A percentile compares a stretch with the other conserved stretches of the same genome.
phyloP scores from a whole-genome alignment of 1,140 invertebrate species.

The Drosophila pandora region DNA sequence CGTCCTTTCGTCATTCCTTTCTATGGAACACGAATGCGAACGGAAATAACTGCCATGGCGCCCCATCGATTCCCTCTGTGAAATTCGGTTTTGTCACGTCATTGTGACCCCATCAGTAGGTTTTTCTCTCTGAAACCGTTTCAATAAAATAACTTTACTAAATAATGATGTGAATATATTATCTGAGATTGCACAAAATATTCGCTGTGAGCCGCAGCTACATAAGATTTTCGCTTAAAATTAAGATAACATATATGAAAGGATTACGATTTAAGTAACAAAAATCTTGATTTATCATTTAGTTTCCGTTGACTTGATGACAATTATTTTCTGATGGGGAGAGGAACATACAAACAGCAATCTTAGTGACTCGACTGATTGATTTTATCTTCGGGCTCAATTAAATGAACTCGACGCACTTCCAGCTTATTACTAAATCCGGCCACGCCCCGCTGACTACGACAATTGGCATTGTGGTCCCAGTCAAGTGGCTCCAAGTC shows the following conservation, averaged over 20 bases:
- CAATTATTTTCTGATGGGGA: constrained; percentile 1
- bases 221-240: too few species aligned
- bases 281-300: background rate
- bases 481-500: constrained; percentile 34
- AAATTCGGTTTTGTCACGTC: constrained; percentile 29
- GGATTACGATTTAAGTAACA: background rate
- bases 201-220: background rate
- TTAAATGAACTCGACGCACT: constrained; percentile 27
- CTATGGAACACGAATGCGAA: constrained; percentile 6
- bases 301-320: background rate
- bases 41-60: constrained; percentile 59
- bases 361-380: constrained; percentile 18
- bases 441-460: constrained; percentile 32
- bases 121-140: constrained; percentile 7
- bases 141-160: constrained; percentile 41
- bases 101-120: constrained; percentile 36
- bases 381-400: constrained; percentile 33
- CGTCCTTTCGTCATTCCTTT: constrained; percentile 3
- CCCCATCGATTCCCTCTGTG: constrained; percentile 40
- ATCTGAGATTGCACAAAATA: background rate
- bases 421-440: constrained; percentile 27
- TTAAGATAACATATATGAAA: background rate
- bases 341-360: background rate
- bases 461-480: constrained; percentile 33
- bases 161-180: constrained; percentile 25